Base-by-base conservation (phyloP, 2,888 invertebrate genomes). In the Dynastes maya region DNA sequence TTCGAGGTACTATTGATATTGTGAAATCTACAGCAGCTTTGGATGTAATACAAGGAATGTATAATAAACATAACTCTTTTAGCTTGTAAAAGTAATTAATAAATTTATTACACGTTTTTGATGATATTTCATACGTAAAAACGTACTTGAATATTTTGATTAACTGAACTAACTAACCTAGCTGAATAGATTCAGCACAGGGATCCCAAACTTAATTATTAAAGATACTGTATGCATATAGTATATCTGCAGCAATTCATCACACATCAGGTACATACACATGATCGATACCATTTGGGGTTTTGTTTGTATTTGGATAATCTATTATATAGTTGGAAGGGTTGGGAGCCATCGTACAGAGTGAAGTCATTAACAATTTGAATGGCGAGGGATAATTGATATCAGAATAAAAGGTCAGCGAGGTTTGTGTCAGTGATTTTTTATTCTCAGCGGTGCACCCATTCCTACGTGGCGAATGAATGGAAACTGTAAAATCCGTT, bases 1-100 rank as follows among this genome's bases (percentile, higher is more conserved):
- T 94, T 87, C 99, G 98, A 11, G 98, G 98, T 90, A 93, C 93
- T 49, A 86, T 96, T 0, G 89, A 92, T 1, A 94, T 93, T 64
- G 99, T 98, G 0, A 94, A 95, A 84, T 94, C 97, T 87, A 94
- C 96, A 91, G 98, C 98, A 4, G 96, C 98, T 0, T 89, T 94
- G 79, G 95, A 97, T 89, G 95, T 95, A 0, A 90, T 98, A 4
- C 93, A 94, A 85, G 91, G 84, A 82, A 82, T 88, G 45, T 84
- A 85, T 79, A 83, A 49, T 61, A 45, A 74, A 61, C 45, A 45
- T 61, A 74, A 40, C 27, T 11, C 45, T 6, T 27, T 22, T 45
- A 74, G 22, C 22, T 63, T 55, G 6, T 71, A 74, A 45, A 63
- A 27, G 45, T 11, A 72, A 71, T 3, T 27, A 61, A 63, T 32